These are phyloP conservation scores for Oreochromis grahami DNA, from an alignment of 2,797 vertebrate genomes.

Conservation along the genomic window DNA sequence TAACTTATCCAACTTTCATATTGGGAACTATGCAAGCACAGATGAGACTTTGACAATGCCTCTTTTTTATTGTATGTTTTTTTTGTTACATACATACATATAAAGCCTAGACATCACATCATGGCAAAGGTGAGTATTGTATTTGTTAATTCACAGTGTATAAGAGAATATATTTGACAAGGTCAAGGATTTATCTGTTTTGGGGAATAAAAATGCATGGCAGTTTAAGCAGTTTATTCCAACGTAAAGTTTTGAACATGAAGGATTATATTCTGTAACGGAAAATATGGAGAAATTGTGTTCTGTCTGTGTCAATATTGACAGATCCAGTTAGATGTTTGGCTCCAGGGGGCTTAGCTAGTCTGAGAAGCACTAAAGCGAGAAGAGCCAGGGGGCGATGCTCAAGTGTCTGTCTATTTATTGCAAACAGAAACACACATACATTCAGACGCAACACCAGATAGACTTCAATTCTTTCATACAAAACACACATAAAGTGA, in stretches of 20 bases:
- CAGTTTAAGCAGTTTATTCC: slow-evolving; percentile 34
- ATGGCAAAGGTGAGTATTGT: not conserved
- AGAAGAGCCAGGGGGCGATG: slow-evolving; percentile 57
- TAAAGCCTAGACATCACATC: not conserved
- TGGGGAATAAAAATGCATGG: slow-evolving; percentile 16
- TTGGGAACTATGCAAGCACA: not conserved
- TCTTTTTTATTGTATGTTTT: not conserved
- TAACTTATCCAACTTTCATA: not conserved
- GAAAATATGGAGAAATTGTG: slow-evolving; percentile 35
- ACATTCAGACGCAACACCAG: not conserved
- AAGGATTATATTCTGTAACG: slow-evolving; percentile 45
- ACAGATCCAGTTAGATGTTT: slow-evolving; percentile 68
- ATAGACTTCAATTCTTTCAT: slow-evolving; percentile 9
- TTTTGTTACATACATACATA: not conserved
- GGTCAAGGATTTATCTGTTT: slow-evolving; percentile 17
- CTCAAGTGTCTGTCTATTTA: slow-evolving; percentile 65
- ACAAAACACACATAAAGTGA: slow-evolving; percentile 9
- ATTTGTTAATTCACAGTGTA: not conserved
- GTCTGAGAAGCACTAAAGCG: slow-evolving; percentile 66
- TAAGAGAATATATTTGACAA: not conserved
- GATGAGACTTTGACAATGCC: not conserved
- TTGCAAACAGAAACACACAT: slow-evolving; percentile 41
- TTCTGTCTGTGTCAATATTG: slow-evolving; percentile 60
- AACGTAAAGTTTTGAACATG: slow-evolving; percentile 38
- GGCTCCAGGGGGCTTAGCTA: slow-evolving; percentile 57